A percentile compares a stretch with the other conserved stretches of the same genome.
Evolutionary conservation across 2,797 vertebrate genomes (phyloP).

Genomic region (Clarias fuscus): DNA sequence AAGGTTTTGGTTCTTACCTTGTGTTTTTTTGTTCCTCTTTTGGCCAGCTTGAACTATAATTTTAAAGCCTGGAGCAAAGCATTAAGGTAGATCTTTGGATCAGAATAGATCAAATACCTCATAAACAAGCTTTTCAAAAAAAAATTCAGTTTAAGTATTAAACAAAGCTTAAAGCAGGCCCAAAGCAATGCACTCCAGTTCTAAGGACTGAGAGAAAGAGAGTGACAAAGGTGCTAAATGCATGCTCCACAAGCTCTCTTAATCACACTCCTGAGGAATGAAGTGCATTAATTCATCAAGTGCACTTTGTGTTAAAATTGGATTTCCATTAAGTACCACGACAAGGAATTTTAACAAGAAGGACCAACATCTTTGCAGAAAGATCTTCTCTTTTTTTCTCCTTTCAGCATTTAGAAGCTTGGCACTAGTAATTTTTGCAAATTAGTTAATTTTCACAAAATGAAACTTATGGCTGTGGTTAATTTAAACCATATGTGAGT

Average conservation of each 20-base stretch:
- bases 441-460: constrained; percentile 55
- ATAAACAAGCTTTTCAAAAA: constrained; percentile 31
- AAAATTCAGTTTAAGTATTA: constrained; percentile 63
- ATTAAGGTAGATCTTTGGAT: constrained; percentile 22
- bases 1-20: background rate
- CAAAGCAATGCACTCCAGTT: constrained; percentile 39
- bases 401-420: constrained; percentile 44
- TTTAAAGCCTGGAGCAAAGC: constrained; percentile 21
- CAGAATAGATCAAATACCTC: constrained; percentile 21
- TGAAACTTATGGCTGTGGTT: constrained; percentile 39
- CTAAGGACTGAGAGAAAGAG: constrained; percentile 32
- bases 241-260: constrained; percentile 34
- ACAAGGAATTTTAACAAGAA: constrained; percentile 70
- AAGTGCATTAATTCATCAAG: constrained; percentile 67
- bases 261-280: constrained; percentile 55
- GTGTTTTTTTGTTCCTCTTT: background rate
- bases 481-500: constrained; percentile 42
- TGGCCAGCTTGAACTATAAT: constrained; percentile 11
- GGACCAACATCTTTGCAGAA: constrained; percentile 62
- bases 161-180: constrained; percentile 46
- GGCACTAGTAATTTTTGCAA: constrained; percentile 45
- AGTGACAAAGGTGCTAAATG: constrained; percentile 4
- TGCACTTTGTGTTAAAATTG: constrained; percentile 63
- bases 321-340: constrained; percentile 72
- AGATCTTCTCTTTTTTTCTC: constrained; percentile 47